Conservation (phyloP, 2,888 invertebrate species). For the Sisyra nigra region DNA sequence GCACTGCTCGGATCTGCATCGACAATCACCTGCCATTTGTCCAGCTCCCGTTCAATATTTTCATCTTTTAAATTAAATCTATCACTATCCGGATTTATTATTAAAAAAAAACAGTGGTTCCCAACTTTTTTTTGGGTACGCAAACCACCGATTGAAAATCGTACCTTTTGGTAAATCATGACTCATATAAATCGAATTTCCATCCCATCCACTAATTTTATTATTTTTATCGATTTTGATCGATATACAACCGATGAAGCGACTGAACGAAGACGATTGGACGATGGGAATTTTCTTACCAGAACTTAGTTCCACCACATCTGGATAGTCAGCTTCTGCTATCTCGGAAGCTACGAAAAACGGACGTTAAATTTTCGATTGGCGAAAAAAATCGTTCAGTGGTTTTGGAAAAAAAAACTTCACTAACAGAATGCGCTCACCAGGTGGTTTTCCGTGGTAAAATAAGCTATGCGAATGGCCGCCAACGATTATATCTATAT, state of each 20-base stretch:
- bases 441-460: conserved; percentile 33
- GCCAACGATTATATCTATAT: conserved; percentile 71
- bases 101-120: no score
- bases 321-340: conserved; percentile 50
- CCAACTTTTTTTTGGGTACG: no score
- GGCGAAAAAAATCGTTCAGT: no score
- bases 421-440: no score
- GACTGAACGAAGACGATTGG: conserved; percentile 57
- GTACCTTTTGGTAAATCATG: conserved; percentile 48
- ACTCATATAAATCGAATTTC: conserved; percentile 54
- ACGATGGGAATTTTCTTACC: conserved; percentile 45
- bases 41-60: conserved; percentile 37
- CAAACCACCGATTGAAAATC: no score
- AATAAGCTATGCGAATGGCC: conserved; percentile 70
- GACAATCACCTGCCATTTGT: conserved; percentile 40
- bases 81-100: conserved; percentile 12
- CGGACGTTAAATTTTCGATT: no score
- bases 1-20: conserved; percentile 33
- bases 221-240: conserved; percentile 53
- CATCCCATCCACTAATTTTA: conserved; percentile 45
- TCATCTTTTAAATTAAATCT: conserved; percentile 30
- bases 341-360: conserved; percentile 30
- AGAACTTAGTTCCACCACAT: conserved; percentile 39
- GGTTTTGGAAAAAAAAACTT: no score
- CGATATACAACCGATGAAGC: conserved; percentile 63